These are phyloP conservation scores for Himalopsyche anomala DNA, from an alignment of 2,888 invertebrate genomes.

Conservation along the genomic window DNA sequence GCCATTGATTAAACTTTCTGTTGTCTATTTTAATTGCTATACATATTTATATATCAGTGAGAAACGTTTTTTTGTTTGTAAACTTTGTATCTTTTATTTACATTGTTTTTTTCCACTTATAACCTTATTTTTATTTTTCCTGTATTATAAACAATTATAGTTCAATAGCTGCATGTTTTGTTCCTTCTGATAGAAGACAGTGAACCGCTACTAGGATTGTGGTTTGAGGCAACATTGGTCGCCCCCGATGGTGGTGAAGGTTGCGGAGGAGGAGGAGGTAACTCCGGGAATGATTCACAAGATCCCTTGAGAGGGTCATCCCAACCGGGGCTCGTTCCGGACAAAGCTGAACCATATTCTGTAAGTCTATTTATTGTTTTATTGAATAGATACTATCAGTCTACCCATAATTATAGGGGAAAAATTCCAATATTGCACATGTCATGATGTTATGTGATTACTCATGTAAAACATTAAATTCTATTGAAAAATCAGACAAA, in stretches of 20 bases:
- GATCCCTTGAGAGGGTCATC: conserved; percentile 72
- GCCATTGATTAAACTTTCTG: too few species aligned
- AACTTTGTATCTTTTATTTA: too few species aligned
- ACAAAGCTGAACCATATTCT: conserved; percentile 76
- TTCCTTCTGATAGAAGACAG: conserved; percentile 79
- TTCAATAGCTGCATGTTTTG: too few species aligned
- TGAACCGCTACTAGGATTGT: conserved; percentile 92
- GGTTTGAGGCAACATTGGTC: conserved; percentile 96
- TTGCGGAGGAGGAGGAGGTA: conserved; percentile 75
- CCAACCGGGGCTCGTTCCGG: conserved; percentile 69
- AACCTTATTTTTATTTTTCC: background rate
- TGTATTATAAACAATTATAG: background rate
- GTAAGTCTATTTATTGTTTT: conserved; percentile 66
- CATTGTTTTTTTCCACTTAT: background rate
- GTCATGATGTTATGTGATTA: background rate
- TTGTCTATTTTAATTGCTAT: too few species aligned
- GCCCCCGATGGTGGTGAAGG: conserved; percentile 83
- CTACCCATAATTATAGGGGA: background rate
- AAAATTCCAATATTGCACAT: background rate
- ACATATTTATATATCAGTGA: too few species aligned
- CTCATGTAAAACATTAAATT: too few species aligned
- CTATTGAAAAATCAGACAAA: too few species aligned
- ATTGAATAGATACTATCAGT: background rate
- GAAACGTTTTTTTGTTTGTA: too few species aligned
- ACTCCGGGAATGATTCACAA: conserved; percentile 73